Base-by-base conservation (phyloP, 2,888 invertebrate species). In the Lithosia quadra region DNA sequence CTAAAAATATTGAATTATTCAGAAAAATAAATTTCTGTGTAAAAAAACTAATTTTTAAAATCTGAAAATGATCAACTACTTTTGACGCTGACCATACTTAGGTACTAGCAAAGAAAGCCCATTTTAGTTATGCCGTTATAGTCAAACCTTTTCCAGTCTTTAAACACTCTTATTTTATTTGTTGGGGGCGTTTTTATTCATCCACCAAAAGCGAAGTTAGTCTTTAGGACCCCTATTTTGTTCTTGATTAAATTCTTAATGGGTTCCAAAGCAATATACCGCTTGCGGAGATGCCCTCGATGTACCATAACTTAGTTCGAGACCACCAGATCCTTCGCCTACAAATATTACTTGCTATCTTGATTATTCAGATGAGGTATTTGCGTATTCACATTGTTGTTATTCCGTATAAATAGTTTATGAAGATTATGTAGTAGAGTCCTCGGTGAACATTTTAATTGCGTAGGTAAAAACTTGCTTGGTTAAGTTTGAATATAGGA, bases 241-340 rank as follows among this genome's bases (percentile, higher is more conserved):
- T 67, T 39, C 65, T 70, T 76, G 66, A 78, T 76, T 78, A 73
- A 76, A 77, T 69, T 76, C 59, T 15, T 63, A 70, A 78, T 72
- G 59, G 58, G 60, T 61, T 43, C 43, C 39, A 65, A 62, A 34
- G 56, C 67, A 68, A 56, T 61, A 57, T 22, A 62, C 69, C 43
- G 55, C 22, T 62, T 69, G 59, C 39, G 24, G 39, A 10, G 59
- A 69, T 57, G 69, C 58, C 43, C 65, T 60, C 49, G 28, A 70
- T 67, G 24, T 69, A 43, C 60, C 61, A 67, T 74, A 71, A 72
- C 64, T 71, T 74, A 67, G 58, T 39, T 34, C 53, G 62, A 70
- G 65, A 63, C 70, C 66, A 71, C 65, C 61, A 74, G 39, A 74
- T 68, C 66, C 64, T 65, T 43, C 53, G 64, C 60, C 39, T 59